A percentile compares a stretch with the other conserved stretches of the same genome.
phyloP scores from a whole-genome alignment of 2,113 vertebrate genomes.

The Apeltes quadracus region DNA sequence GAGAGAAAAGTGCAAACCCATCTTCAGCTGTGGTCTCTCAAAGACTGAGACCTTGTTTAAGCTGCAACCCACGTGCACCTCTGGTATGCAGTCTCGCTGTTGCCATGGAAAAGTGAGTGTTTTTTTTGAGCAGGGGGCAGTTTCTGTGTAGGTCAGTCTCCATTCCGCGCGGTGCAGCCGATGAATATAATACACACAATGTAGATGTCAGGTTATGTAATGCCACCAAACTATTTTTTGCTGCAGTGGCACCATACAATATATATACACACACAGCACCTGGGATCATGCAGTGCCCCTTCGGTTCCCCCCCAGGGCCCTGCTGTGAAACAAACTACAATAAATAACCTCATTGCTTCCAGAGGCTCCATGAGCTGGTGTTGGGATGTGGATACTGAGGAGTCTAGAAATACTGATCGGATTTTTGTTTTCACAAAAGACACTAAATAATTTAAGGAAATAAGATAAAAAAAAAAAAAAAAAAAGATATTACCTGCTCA shows the following conservation, averaged over 20 bases:
- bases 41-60: constrained; percentile 76
- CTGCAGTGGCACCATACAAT: constrained; percentile 4
- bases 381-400: not conserved
- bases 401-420: not conserved
- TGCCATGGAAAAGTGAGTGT: constrained; percentile 75
- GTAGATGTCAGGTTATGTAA: constrained; percentile 32
- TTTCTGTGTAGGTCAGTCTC: constrained; percentile 64
- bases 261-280: constrained; percentile 16
- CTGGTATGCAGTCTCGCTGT: constrained; percentile 79
- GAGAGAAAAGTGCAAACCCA: constrained; percentile 33
- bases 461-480: not conserved
- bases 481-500: not conserved
- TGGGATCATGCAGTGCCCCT: not conserved
- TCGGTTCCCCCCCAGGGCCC: constrained; percentile 14
- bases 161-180: constrained; percentile 29
- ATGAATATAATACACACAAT: constrained; percentile 42
- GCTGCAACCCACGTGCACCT: constrained; percentile 77
- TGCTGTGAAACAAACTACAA: constrained; percentile 37
- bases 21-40: constrained; percentile 54
- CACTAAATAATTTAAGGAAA: not conserved
- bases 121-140: constrained; percentile 54
- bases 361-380: not conserved
- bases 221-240: constrained; percentile 21
- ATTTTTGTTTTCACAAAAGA: not conserved
- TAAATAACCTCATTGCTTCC: constrained; percentile 26